Conservation (phyloP, 2,888 invertebrate species). For the Heteromyza rotundicornis region DNA sequence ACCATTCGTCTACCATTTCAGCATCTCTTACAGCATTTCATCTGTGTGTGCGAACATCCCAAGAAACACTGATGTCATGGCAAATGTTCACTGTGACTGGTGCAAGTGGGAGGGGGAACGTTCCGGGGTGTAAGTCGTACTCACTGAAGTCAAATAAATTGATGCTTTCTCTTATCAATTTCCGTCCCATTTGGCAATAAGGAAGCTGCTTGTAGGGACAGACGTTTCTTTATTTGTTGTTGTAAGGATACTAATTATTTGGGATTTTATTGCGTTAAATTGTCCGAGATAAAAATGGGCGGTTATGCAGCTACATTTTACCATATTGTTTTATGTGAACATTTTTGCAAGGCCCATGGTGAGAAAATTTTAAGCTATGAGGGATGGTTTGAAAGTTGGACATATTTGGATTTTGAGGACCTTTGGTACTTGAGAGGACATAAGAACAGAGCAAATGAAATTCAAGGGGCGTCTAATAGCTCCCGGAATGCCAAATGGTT, state of each 20-base stretch:
- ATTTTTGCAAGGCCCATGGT: too few species aligned
- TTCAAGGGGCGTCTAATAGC: too few species aligned
- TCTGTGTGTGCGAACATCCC: neutral
- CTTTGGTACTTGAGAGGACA: too few species aligned
- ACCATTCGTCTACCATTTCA: neutral
- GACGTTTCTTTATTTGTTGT: too few species aligned
- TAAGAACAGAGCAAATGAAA: too few species aligned
- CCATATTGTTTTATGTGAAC: too few species aligned
- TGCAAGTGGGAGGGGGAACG: neutral
- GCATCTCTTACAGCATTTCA: too few species aligned
- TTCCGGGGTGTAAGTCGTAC: neutral
- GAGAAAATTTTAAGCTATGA: too few species aligned
- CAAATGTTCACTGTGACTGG: neutral
- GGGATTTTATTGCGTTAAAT: neutral
- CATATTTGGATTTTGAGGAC: too few species aligned
- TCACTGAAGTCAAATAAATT: conserved; percentile 3
- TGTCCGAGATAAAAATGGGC: neutral
- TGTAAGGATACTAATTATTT: conserved; percentile 7
- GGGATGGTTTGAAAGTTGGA: too few species aligned
- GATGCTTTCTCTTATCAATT: conserved; percentile 23
- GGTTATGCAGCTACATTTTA: too few species aligned
- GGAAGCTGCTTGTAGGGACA: neutral
- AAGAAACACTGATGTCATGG: neutral
- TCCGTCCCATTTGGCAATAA: conserved; percentile 25
- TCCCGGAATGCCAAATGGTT: too few species aligned